Evolutionary conservation across 2,888 invertebrate genomes (phyloP), one percentile per base, ranked within the genome.

Genomic region (Troides oblongomaculatus): DNA sequence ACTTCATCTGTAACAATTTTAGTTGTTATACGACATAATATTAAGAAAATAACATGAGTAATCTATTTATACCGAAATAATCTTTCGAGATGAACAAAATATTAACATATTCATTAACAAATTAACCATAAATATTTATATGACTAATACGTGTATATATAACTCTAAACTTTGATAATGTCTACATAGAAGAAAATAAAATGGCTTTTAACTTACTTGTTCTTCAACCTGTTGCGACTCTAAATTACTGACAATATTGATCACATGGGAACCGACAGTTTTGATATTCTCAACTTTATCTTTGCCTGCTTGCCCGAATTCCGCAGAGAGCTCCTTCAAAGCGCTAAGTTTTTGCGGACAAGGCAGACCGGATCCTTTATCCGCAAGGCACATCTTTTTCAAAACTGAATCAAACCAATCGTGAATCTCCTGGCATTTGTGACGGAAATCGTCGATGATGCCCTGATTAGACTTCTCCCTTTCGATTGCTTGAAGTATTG

Each of bases 201-300:
- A 3, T 0, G 14, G 3, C 14, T 12, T 14, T 14, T 2, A 14
- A 83, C 85, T 82, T 82, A 94, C 94, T 87, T 97, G 97, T 84
- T 98, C 98, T 82, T 97, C 97, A 1, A 98, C 95, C 90, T 98
- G 97, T 82, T 98, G 97, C 0, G 96, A 96, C 82, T 98, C 98
- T 74, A 97, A 90, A 84, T 97, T 97, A 84, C 96, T 97, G 17
- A 97, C 96, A 39, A 96, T 95, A 73, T 96, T 95, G 70, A 95
- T 95, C 10, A 97, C 96, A 82, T 95, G 94, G 1, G 94, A 92
- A 1, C 96, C 96, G 64, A 96, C 93, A 61, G 92, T 84, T 82
- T 96, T 96, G 0, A 97, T 94, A 72, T 95, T 94, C 58, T 95
- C 95, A 30, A 97, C 91, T 78, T 95, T 95, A 64, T 94, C 94